phyloP scores from a whole-genome alignment of 2,113 vertebrate genomes.

The Platanista minor region DNA sequence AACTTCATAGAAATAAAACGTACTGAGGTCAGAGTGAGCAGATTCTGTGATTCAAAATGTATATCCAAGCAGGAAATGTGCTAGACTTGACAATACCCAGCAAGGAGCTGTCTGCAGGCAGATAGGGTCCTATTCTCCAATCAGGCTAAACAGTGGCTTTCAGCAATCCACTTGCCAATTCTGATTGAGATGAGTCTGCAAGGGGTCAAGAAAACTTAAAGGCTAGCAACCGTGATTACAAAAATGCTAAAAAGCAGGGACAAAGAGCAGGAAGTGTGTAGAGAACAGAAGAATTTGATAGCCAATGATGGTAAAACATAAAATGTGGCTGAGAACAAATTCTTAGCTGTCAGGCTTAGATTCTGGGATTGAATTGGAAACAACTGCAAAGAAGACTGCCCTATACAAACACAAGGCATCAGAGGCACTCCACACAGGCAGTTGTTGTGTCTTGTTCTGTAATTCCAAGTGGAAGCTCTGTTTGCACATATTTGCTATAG shows the following conservation, averaged over 20 bases:
- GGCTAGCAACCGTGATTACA: not conserved
- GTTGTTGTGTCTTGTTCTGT: not conserved
- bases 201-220: not conserved
- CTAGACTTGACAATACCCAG: not conserved
- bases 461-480: not conserved
- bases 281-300: constrained; percentile 16
- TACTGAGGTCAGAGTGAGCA: not conserved
- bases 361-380: not conserved
- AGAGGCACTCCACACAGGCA: not conserved
- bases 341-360: not conserved
- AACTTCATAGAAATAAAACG: not conserved
- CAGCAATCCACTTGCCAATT: not conserved
- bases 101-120: not conserved
- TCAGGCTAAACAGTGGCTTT: not conserved
- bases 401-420: not conserved
- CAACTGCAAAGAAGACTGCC: not conserved
- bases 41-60: not conserved
- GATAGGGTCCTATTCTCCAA: not conserved
- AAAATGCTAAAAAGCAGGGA: not conserved
- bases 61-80: not conserved
- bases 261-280: not conserved
- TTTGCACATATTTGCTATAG: not conserved
- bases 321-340: not conserved
- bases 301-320: not conserved
- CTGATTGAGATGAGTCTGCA: not conserved